A percentile compares a stretch with the other conserved stretches of the same genome.
phyloP scores from a whole-genome alignment of 2,888 invertebrate genomes.

The Caradrina kadenii region DNA sequence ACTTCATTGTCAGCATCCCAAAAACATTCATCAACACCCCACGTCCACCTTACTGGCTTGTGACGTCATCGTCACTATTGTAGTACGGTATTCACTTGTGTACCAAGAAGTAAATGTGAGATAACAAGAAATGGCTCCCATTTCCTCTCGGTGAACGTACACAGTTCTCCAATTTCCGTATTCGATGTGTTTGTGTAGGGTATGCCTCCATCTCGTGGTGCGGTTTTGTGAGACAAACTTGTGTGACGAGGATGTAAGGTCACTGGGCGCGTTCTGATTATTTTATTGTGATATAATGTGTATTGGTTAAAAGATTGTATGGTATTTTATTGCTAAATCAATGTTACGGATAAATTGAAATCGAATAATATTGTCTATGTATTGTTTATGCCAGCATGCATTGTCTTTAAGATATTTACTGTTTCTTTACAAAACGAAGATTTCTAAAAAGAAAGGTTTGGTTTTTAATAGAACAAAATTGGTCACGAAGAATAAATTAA shows the following conservation, averaged over 20 bases:
- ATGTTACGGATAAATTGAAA: no score
- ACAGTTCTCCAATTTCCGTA: conserved; percentile 64
- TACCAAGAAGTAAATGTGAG: conserved; percentile 40
- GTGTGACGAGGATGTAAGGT: neutral
- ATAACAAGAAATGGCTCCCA: conserved; percentile 59
- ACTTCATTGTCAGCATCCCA: neutral
- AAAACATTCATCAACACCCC: conserved; percentile 19
- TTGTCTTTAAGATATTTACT: no score
- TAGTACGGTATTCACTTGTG: conserved; percentile 17
- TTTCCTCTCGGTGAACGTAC: conserved; percentile 59
- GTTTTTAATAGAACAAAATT: no score
- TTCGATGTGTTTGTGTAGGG: conserved; percentile 24
- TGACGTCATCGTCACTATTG: conserved; percentile 18
- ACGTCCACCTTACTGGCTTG: neutral
- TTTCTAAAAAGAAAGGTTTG: no score
- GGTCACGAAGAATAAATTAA: no score
- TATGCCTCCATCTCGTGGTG: neutral
- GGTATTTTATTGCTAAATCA: no score
- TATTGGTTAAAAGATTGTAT: no score
- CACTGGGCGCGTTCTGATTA: no score
- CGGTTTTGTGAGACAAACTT: neutral
- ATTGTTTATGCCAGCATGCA: no score
- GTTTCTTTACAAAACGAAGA: no score
- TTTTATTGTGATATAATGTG: no score
- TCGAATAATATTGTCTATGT: no score